Percentiles rank a stretch among this genome's conserved stretches.
Conservation (phyloP, 2,888 invertebrate species). For the Leucophenga maculata region DNA sequence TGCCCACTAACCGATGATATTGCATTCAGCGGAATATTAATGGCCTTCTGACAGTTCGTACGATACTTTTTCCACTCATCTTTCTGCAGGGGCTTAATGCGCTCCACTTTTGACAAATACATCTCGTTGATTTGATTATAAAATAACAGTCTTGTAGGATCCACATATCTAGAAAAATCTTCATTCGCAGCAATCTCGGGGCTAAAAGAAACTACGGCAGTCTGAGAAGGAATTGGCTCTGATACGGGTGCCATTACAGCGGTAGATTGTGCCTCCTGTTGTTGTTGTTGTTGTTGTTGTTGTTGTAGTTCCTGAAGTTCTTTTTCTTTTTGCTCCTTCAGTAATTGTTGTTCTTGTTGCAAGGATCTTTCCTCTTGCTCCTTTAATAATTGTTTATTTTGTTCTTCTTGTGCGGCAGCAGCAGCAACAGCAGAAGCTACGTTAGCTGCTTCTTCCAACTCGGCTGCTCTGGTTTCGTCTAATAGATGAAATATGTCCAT, state of each 20-base stretch:
- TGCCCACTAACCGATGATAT: conserved; percentile 83
- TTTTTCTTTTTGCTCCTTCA: conserved; percentile 17
- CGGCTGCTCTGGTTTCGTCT: conserved; percentile 36
- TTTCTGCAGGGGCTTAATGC: conserved; percentile 76
- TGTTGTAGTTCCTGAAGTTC: conserved; percentile 17
- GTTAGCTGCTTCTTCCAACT: conserved; percentile 38
- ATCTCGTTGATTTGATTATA: conserved; percentile 76
- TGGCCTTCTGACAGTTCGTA: conserved; percentile 88
- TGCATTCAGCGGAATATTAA: conserved; percentile 90
- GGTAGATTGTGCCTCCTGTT: conserved; percentile 48
- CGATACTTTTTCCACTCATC: conserved; percentile 83
- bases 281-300: conserved; percentile 38
- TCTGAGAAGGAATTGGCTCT: neutral
- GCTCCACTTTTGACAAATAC: conserved; percentile 76
- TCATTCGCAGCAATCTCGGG: neutral
- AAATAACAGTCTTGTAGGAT: conserved; percentile 73
- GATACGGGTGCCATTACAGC: neutral
- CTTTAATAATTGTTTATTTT: conserved; percentile 33
- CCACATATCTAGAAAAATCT: conserved; percentile 71
- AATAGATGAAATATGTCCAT: conserved; percentile 63
- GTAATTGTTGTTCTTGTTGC: conserved; percentile 33
- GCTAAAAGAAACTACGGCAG: neutral
- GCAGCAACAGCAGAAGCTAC: conserved; percentile 40
- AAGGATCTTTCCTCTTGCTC: conserved; percentile 36
- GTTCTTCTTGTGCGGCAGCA: conserved; percentile 39